A percentile compares a stretch with the other conserved stretches of the same genome.
Conservation (phyloP, 2,888 invertebrate species). For the Cephalotes varians region DNA sequence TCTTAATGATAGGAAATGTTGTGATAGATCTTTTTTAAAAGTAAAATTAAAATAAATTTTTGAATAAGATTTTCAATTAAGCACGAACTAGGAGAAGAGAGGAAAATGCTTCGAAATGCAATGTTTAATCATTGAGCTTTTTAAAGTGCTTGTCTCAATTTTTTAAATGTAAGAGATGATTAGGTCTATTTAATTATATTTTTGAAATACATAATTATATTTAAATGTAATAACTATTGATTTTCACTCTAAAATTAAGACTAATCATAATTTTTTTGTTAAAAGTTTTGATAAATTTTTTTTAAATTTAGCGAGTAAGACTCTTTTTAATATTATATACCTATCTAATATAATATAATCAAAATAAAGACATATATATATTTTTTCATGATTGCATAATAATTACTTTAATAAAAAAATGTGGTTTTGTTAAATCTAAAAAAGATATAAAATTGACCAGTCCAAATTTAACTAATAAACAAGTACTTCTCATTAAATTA, state of each 20-base stretch:
- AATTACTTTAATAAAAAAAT: neutral
- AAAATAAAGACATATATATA: neutral
- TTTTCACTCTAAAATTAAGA: neutral
- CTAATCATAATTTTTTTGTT: neutral
- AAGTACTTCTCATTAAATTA: neutral
- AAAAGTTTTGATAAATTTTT: neutral
- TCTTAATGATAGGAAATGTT: neutral
- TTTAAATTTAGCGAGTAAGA: neutral
- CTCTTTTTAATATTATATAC: neutral
- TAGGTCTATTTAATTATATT: neutral
- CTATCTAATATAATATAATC: neutral
- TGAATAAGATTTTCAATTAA: neutral
- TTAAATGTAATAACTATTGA: slow-evolving; percentile 1
- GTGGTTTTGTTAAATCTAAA: neutral
- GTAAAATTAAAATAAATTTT: neutral
- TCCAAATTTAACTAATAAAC: neutral
- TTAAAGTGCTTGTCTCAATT: slow-evolving; percentile 12
- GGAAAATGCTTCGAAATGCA: slow-evolving; percentile 34
- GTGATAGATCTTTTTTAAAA: neutral
- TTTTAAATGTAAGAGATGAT: neutral
- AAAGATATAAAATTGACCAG: neutral
- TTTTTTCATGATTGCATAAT: neutral
- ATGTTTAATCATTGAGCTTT: neutral
- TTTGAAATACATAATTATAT: neutral
- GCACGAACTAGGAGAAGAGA: slow-evolving; percentile 5